Percentiles rank a stretch among this genome's conserved stretches.
Evolutionary conservation across 2,888 invertebrate species (phyloP).

Genomic region (Xestoiulus laeticollis): DNA sequence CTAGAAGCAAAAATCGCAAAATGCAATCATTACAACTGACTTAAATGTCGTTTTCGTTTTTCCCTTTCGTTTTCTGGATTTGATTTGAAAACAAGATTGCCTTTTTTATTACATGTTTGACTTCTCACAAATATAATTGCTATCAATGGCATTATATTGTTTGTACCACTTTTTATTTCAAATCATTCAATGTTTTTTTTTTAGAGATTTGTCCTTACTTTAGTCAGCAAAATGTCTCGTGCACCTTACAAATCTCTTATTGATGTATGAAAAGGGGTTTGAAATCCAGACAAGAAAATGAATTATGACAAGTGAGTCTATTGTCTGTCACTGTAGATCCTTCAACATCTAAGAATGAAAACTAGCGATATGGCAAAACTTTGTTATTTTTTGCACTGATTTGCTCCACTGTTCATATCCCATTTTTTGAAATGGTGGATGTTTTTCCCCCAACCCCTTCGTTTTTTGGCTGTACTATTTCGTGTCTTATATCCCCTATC

Average conservation of each 20-base stretch:
- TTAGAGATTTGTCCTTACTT: too few species aligned
- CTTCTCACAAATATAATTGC: too few species aligned
- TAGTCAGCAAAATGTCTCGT: too few species aligned
- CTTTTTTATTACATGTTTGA: too few species aligned
- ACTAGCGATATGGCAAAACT: background rate
- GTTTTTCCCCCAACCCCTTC: background rate
- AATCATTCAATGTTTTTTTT: too few species aligned
- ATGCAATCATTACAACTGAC: too few species aligned
- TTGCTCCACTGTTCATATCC: slow-evolving; percentile 15
- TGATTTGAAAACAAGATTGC: too few species aligned
- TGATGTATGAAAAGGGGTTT: background rate
- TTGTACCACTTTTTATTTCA: too few species aligned
- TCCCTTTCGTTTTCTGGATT: too few species aligned
- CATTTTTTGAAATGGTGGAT: background rate
- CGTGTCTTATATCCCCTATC: slow-evolving; percentile 17
- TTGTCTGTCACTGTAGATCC: slow-evolving; percentile 21
- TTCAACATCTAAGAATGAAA: background rate
- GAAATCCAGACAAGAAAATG: slow-evolving; percentile 7
- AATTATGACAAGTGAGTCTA: slow-evolving; percentile 44
- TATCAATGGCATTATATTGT: too few species aligned
- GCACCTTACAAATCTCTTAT: background rate
- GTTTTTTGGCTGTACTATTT: slow-evolving; percentile 27
- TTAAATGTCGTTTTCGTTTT: too few species aligned
- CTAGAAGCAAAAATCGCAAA: too few species aligned
- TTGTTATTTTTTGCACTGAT: background rate